Evolutionary conservation across 2,113 vertebrate species (phyloP).

Genomic region (Corvus cornix): DNA sequence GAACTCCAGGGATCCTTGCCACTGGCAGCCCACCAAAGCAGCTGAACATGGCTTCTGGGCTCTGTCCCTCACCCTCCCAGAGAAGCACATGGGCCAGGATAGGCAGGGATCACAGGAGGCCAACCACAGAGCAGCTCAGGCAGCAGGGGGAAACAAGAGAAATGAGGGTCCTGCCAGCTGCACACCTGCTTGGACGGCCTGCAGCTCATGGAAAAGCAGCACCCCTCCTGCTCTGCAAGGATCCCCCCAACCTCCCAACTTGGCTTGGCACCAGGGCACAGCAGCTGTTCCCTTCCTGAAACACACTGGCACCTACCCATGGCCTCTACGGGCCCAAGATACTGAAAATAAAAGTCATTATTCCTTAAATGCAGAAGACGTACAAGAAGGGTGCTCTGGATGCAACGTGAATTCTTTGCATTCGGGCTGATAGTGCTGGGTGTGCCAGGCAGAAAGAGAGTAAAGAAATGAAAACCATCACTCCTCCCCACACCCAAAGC

Average conservation of each 20-base stretch:
- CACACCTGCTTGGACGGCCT: rapidly evolving
- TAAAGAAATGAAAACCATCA: background rate
- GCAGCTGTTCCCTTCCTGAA: background rate
- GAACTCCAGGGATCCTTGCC: background rate
- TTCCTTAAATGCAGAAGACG: background rate
- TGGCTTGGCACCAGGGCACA: background rate
- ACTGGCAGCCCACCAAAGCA: background rate
- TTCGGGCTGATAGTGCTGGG: background rate
- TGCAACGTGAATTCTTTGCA: background rate
- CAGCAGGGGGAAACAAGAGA: background rate
- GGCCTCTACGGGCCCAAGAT: background rate
- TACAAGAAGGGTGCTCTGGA: background rate
- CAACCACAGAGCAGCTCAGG: background rate
- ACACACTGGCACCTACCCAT: background rate
- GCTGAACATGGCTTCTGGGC: background rate
- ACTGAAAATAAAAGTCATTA: background rate
- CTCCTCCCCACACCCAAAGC: background rate
- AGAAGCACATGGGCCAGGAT: rapidly evolving
- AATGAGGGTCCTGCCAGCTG: rapidly evolving
- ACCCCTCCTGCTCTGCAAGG: rapidly evolving
- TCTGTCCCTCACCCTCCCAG: background rate
- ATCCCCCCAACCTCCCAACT: background rate
- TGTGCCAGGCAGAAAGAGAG: background rate
- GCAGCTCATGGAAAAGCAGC: background rate
- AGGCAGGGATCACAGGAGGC: background rate